phyloP scores from a whole-genome alignment of 1,140 invertebrate species.

The Drosophila asahinai region DNA sequence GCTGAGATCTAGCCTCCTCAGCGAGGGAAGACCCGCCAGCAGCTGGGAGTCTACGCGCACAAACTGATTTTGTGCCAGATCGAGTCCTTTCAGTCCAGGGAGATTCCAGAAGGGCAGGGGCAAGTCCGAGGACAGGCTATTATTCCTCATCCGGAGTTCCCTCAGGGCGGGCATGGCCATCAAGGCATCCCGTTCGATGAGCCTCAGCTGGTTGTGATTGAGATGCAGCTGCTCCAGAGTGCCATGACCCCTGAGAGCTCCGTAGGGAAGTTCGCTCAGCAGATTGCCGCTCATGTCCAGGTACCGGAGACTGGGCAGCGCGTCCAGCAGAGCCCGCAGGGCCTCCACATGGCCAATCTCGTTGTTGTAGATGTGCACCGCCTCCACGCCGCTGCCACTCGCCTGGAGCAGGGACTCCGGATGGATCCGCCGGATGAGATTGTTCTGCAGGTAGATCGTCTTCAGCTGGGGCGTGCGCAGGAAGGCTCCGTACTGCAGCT shows the following conservation, averaged over 20 bases:
- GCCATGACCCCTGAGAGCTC: constrained; percentile 90
- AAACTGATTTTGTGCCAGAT: constrained; percentile 92
- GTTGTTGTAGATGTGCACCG: constrained; percentile 91
- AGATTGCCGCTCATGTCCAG: constrained; percentile 92
- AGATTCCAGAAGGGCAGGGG: constrained; percentile 92
- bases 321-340: constrained; percentile 89
- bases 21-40: constrained; percentile 90
- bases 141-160: constrained; percentile 92
- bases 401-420: constrained; percentile 92
- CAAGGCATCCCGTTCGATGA: constrained; percentile 91
- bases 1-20: constrained; percentile 92
- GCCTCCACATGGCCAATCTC: constrained; percentile 90
- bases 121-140: constrained; percentile 89
- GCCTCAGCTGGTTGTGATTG: constrained; percentile 91
- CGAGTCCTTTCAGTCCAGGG: constrained; percentile 92
- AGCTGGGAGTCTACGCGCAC: constrained; percentile 89
- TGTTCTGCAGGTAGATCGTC: constrained; percentile 91
- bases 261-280: constrained; percentile 90
- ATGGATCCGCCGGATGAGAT: constrained; percentile 91
- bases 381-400: constrained; percentile 89
- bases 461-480: constrained; percentile 90
- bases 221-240: constrained; percentile 92
- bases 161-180: constrained; percentile 92
- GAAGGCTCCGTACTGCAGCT: constrained; percentile 92
- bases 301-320: constrained; percentile 90